Percentiles rank a stretch among this genome's conserved stretches.
phyloP scores from a whole-genome alignment of 2,888 invertebrate species.

The Protonemura montana region DNA sequence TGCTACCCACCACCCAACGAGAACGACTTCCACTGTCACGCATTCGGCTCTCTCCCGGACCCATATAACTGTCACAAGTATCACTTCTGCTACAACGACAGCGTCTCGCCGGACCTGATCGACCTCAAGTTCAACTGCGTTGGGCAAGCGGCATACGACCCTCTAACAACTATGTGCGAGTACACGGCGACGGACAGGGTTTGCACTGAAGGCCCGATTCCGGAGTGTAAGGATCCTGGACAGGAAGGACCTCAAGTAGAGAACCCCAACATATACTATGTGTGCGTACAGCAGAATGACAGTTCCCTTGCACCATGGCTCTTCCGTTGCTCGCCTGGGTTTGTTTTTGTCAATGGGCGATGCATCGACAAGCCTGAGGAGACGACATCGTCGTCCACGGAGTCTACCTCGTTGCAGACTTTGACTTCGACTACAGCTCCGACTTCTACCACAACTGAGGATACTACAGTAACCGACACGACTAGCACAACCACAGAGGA shows the following conservation, averaged over 20 bases:
- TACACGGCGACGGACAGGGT: neutral
- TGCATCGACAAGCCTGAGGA: neutral
- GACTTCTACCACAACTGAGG: neutral
- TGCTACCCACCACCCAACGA: conserved; percentile 20
- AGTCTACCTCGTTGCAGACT: neutral
- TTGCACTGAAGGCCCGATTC: conserved; percentile 18
- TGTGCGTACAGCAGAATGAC: neutral
- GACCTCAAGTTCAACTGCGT: conserved; percentile 15
- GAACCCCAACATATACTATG: conserved; percentile 24
- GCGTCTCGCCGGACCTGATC: neutral
- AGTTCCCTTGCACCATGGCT: neutral
- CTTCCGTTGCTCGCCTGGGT: neutral
- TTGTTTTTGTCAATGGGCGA: neutral
- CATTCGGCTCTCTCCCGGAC: conserved; percentile 8
- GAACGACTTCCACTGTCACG: conserved; percentile 15
- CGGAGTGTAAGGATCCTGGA: neutral
- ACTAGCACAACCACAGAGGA: neutral
- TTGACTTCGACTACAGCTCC: neutral
- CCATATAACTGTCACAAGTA: conserved; percentile 21
- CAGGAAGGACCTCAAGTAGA: neutral
- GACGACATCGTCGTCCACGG: neutral
- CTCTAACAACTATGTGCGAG: conserved; percentile 24
- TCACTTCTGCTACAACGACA: conserved; percentile 27
- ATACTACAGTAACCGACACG: neutral
- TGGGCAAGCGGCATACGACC: neutral